These are phyloP conservation scores for Heliconius congener DNA, from an alignment of 1,140 invertebrate species.

Conservation along the genomic window DNA sequence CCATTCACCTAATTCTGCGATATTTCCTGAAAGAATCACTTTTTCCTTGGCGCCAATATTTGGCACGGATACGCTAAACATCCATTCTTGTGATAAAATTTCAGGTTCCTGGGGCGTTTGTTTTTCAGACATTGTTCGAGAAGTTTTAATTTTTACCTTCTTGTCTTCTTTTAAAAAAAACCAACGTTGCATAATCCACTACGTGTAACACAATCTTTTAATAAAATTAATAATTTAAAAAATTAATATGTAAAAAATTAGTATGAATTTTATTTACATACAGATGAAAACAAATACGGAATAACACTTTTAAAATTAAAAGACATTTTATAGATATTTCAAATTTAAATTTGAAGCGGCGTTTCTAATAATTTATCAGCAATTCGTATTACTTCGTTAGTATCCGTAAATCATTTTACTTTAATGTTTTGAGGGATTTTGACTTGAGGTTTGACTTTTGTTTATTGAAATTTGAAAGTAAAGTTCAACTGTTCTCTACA, in stretches of 20 bases:
- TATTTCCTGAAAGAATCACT: conserved; percentile 65
- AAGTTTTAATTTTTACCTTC: conserved; percentile 55
- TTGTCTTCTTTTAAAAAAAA: conserved; percentile 80
- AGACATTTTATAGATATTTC: neutral
- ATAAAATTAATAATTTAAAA: neutral
- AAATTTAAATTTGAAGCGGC: neutral
- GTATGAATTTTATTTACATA: neutral
- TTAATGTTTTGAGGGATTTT: no score
- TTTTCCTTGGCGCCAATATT: conserved; percentile 60
- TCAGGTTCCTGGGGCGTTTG: conserved; percentile 42
- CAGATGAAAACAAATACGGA: neutral
- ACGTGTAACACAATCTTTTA: neutral
- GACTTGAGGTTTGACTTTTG: no score
- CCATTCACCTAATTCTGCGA: conserved; percentile 72
- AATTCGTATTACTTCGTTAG: neutral
- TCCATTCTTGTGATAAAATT: conserved; percentile 69
- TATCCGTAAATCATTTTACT: neutral
- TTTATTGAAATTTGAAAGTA: neutral
- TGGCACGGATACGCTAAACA: conserved; percentile 71
- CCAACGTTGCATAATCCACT: conserved; percentile 80
- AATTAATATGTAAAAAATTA: neutral
- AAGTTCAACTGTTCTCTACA: no score
- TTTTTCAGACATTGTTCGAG: conserved; percentile 60
- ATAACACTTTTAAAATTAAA: neutral
- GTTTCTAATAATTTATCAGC: neutral